Conservation (phyloP, 1,140 invertebrate species). For the Acromyrmex charruanus region DNA sequence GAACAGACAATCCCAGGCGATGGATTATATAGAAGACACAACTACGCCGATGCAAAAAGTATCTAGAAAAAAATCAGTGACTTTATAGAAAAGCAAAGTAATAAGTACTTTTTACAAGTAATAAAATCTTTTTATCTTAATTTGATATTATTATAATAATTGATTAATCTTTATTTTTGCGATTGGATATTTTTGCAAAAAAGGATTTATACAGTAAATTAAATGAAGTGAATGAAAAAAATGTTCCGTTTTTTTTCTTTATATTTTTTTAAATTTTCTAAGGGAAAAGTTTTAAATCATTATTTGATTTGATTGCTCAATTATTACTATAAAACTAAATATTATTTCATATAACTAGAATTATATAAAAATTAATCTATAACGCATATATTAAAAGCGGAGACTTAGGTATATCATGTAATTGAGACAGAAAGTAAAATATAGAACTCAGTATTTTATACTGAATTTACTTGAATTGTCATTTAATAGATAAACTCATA, state of each 20-base stretch:
- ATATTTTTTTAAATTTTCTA: background rate
- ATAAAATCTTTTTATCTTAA: background rate
- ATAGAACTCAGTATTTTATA: background rate
- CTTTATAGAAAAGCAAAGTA: background rate
- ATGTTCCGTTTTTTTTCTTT: background rate
- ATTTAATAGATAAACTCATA: background rate
- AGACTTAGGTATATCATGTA: background rate
- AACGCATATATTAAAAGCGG: background rate
- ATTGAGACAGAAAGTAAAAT: background rate
- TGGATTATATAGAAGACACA: no score
- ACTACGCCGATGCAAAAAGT: background rate
- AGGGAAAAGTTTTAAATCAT: background rate
- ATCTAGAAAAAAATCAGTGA: background rate
- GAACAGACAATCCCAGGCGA: background rate
- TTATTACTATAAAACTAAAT: background rate
- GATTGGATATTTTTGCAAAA: background rate
- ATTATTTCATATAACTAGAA: no score
- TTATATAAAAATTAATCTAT: background rate
- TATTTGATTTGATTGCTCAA: background rate
- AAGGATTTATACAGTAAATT: background rate
- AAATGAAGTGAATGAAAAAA: background rate
- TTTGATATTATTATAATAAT: background rate
- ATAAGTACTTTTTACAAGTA: background rate
- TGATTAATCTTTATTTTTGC: background rate
- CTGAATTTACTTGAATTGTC: constrained; percentile 16